A percentile compares a stretch with the other conserved stretches of the same genome.
Conservation (phyloP, 2,113 vertebrate genomes). For the Laterallus jamaicensis region DNA sequence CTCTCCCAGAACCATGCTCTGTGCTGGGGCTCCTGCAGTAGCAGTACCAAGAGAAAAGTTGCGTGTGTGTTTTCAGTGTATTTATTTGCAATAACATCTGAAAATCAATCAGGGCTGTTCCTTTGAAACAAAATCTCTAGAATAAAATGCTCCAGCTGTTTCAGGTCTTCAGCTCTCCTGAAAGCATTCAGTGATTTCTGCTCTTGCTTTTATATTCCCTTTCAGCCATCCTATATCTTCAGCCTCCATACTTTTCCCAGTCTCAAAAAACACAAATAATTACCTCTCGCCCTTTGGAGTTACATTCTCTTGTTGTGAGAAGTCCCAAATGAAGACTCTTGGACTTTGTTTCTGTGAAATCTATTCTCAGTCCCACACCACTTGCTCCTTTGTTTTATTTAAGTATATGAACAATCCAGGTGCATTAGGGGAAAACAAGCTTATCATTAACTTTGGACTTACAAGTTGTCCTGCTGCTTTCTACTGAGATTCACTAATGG, state of each 20-base stretch:
- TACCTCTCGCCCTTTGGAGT: background rate
- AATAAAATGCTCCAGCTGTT: slow-evolving; percentile 10
- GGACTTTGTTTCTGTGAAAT: background rate
- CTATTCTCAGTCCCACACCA: background rate
- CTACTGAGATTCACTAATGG: background rate
- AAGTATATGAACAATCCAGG: background rate
- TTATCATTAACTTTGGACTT: background rate
- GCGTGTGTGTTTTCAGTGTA: background rate
- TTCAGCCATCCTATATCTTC: background rate
- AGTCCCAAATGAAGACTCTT: background rate
- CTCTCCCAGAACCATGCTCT: background rate
- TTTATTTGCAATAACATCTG: background rate
- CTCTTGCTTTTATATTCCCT: background rate
- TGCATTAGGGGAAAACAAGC: background rate
- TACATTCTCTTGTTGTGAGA: background rate
- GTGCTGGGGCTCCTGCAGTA: background rate
- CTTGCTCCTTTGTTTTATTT: background rate
- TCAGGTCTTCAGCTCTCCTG: background rate
- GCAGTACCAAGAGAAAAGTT: background rate
- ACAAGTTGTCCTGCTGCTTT: background rate
- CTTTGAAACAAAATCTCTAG: background rate
- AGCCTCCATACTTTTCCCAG: background rate
- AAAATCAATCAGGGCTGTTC: background rate
- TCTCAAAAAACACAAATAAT: background rate
- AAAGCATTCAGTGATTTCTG: background rate